These are phyloP conservation scores for Agonopterix heracliana DNA, from an alignment of 2,888 invertebrate genomes.

Conservation along the genomic window DNA sequence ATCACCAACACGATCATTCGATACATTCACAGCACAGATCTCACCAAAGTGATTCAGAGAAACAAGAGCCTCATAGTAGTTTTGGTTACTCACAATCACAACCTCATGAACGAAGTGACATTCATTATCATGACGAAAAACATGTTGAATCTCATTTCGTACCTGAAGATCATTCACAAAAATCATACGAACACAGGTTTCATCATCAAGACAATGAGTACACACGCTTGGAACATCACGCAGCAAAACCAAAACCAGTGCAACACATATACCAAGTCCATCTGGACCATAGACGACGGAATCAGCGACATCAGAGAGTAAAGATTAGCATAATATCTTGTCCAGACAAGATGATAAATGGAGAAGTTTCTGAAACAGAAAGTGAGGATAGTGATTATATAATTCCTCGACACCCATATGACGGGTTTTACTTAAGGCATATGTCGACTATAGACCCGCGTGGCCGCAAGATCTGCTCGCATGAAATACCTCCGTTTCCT, in stretches of 20 bases:
- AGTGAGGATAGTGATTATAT: constrained; percentile 45
- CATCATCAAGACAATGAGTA: constrained; percentile 2
- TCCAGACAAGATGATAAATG: constrained; percentile 32
- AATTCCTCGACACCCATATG: constrained; percentile 67
- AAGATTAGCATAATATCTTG: constrained; percentile 23
- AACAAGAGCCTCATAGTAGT: background rate
- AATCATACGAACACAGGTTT: constrained; percentile 1
- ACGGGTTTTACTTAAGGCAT: constrained; percentile 66
- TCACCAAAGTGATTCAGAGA: background rate
- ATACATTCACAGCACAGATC: background rate
- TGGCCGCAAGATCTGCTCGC: constrained; percentile 61
- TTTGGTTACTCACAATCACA: background rate
- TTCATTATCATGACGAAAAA: background rate
- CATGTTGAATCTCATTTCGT: background rate
- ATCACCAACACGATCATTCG: background rate
- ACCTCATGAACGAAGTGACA: background rate
- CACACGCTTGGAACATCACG: constrained; percentile 11
- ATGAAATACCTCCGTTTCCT: constrained; percentile 58
- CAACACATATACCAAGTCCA: constrained; percentile 37
- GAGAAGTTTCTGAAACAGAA: constrained; percentile 42
- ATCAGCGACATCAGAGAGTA: constrained; percentile 21
- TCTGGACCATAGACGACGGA: constrained; percentile 30
- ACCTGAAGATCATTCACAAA: constrained; percentile 3
- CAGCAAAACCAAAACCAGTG: constrained; percentile 7
- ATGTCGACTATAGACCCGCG: constrained; percentile 50